Conservation (phyloP, 2,888 invertebrate species). For the Chydorus sphaericus region DNA sequence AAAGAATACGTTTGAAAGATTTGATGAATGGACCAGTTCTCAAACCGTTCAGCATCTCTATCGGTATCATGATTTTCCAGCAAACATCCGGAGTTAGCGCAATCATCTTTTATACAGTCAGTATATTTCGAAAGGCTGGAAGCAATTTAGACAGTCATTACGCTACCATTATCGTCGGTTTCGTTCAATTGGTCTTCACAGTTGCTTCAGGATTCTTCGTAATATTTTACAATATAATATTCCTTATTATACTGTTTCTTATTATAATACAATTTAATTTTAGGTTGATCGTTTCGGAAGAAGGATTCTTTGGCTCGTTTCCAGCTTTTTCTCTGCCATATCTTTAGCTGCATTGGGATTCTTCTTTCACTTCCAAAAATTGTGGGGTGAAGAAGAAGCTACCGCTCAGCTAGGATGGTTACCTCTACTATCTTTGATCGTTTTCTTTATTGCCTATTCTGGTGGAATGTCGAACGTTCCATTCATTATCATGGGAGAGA, state of each 20-base stretch:
- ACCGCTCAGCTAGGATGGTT: background rate
- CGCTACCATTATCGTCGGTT: constrained; percentile 16
- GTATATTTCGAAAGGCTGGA: constrained; percentile 17
- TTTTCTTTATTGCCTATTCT: constrained; percentile 3
- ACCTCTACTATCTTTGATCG: background rate
- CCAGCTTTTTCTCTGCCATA: too few species aligned
- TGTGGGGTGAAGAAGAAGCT: constrained; percentile 9
- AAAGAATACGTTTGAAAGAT: constrained; percentile 32
- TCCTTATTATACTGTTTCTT: background rate
- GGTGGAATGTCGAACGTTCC: constrained; percentile 5
- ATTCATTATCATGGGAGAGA: constrained; percentile 10
- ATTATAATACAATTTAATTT: too few species aligned
- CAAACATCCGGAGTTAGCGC: constrained; percentile 17
- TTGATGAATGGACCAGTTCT: constrained; percentile 33
- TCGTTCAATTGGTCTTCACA: constrained; percentile 14
- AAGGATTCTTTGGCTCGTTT: background rate
- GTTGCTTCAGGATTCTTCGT: constrained; percentile 8
- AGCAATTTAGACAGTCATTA: constrained; percentile 12
- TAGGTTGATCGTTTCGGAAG: background rate
- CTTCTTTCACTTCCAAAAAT: constrained; percentile 14
- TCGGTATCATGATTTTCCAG: constrained; percentile 18
- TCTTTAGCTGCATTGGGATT: constrained; percentile 7
- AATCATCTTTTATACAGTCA: constrained; percentile 17
- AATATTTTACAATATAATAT: background rate
- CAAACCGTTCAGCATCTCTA: constrained; percentile 15